Evolutionary conservation across 2,113 vertebrate genomes (phyloP).

Genomic region (Hippotragus niger): DNA sequence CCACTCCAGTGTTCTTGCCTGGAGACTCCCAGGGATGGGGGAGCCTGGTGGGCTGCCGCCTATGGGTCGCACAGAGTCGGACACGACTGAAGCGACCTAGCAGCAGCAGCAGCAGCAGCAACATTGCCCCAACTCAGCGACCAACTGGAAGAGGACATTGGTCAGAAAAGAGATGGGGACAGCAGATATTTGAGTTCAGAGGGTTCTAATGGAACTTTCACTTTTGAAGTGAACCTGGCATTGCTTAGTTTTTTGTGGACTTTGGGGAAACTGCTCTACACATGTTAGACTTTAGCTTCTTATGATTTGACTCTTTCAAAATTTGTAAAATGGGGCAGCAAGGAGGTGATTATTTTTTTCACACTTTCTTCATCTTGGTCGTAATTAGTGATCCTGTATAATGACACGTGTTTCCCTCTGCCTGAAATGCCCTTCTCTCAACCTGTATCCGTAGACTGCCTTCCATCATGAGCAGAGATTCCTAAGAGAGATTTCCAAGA

Average conservation of each 20-base stretch:
- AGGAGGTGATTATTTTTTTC: background rate
- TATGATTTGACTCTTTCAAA: background rate
- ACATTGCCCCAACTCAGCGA: background rate
- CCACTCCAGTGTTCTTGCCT: no score
- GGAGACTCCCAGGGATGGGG: no score
- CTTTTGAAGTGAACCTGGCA: background rate
- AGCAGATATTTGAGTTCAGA: background rate
- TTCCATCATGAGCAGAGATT: background rate
- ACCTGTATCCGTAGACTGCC: rapidly evolving
- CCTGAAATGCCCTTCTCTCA: background rate
- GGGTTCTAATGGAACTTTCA: background rate
- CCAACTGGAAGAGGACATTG: background rate
- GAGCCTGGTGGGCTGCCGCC: no score
- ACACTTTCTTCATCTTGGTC: background rate
- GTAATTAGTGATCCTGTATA: background rate
- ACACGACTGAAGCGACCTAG: no score
- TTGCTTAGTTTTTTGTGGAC: background rate
- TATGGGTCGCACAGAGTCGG: no score
- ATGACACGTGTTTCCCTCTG: background rate
- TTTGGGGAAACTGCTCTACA: background rate
- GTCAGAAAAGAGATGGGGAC: background rate
- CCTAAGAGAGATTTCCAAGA: background rate
- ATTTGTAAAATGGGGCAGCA: background rate
- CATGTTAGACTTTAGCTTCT: background rate
- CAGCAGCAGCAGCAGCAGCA: background rate